phyloP scores from a whole-genome alignment of 2,113 vertebrate species.

The Camelus dromedarius region DNA sequence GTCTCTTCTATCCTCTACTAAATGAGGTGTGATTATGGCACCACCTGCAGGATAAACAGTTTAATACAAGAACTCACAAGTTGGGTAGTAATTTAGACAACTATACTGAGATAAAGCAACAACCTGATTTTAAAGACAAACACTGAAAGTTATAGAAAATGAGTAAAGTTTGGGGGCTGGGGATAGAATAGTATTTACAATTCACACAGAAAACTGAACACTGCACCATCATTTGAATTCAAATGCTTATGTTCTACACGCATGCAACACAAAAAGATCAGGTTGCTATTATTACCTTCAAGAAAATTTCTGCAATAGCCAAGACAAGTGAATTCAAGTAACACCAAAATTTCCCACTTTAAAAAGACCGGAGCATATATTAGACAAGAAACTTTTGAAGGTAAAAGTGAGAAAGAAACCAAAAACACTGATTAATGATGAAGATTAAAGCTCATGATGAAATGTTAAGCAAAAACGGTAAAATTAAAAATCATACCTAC shows the following conservation, averaged over 20 bases:
- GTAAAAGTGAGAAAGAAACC: background rate
- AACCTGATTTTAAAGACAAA: constrained; percentile 44
- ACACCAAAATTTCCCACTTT: background rate
- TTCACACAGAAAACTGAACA: background rate
- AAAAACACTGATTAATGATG: background rate
- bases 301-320: constrained; percentile 1
- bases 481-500: background rate
- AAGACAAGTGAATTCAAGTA: background rate
- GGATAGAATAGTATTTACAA: background rate
- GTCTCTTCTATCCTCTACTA: background rate
- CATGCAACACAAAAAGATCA: background rate
- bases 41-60: constrained; percentile 76
- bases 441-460: background rate
- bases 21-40: constrained; percentile 67
- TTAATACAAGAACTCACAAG: constrained; percentile 43
- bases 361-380: background rate
- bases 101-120: background rate
- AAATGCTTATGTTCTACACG: background rate
- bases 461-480: background rate
- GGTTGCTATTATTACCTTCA: background rate
- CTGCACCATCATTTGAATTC: background rate
- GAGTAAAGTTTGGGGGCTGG: background rate
- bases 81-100: constrained; percentile 5
- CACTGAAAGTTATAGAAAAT: background rate
- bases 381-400: background rate